A percentile compares a stretch with the other conserved stretches of the same genome.
phyloP scores from a whole-genome alignment of 1,140 invertebrate species.

The Hirudo medicinalis region DNA sequence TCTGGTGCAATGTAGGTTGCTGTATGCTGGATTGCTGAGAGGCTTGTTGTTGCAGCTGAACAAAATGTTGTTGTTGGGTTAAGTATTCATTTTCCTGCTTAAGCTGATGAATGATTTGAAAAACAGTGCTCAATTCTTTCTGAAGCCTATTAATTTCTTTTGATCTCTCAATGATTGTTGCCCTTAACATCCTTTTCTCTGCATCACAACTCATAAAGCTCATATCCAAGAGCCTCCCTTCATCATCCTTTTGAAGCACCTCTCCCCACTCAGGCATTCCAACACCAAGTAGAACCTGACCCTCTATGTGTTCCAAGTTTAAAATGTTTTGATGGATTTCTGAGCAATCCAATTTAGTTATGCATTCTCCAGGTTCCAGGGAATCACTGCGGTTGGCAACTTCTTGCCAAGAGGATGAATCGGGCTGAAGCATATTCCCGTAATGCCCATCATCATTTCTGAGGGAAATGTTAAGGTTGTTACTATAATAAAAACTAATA shows the following conservation, averaged over 20 bases:
- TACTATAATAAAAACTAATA: too few relatives aligned
- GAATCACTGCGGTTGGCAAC: too few relatives aligned
- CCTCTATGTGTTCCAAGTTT: not conserved
- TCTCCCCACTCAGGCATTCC: not conserved
- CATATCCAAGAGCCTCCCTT: not conserved
- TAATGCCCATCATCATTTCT: too few relatives aligned
- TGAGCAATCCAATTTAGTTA: too few relatives aligned
- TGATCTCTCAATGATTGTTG: not conserved
- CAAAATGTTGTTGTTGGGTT: not conserved
- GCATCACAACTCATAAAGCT: not conserved
- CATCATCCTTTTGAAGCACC: not conserved
- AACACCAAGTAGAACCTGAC: not conserved
- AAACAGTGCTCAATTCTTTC: not conserved
- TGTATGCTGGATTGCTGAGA: not conserved
- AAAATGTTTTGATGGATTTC: not conserved
- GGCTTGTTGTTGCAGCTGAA: not conserved
- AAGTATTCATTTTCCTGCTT: not conserved
- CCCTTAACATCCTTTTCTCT: slow-evolving; percentile 8
- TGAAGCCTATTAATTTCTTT: not conserved
- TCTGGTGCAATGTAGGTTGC: not conserved
- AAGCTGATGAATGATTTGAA: not conserved
- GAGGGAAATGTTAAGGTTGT: too few relatives aligned
- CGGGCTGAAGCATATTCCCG: too few relatives aligned
- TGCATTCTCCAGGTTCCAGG: too few relatives aligned
- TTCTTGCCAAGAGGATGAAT: too few relatives aligned